Percentiles rank a stretch among this genome's conserved stretches.
Conservation (phyloP, 2,797 vertebrate genomes). For the Chaetodon trifasciatus region DNA sequence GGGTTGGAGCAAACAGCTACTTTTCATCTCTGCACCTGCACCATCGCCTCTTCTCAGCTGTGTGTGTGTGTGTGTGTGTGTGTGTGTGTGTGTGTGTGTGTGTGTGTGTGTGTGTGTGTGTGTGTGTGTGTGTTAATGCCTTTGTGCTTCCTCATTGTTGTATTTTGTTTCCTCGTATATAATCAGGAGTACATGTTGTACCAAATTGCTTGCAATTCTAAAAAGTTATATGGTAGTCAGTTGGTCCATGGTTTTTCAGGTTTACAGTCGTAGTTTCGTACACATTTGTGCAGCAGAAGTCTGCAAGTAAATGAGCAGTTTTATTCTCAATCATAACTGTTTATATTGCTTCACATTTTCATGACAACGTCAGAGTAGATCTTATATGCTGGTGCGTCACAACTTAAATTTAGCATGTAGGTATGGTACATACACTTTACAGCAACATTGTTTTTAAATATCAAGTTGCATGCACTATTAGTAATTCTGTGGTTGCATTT, state of each 20-base stretch:
- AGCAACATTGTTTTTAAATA: not conserved
- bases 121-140: not conserved
- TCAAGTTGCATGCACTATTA: not conserved
- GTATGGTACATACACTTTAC: not conserved
- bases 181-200: conserved; percentile 6
- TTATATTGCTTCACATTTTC: not conserved
- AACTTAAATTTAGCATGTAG: not conserved
- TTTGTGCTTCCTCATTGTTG: conserved; percentile 12
- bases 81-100: not conserved
- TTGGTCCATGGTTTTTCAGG: not conserved
- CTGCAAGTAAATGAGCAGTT: conserved; percentile 9
- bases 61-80: conserved; percentile 7
- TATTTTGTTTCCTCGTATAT: not conserved
- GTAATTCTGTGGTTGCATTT: not conserved
- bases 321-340: not conserved
- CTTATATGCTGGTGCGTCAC: not conserved
- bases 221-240: not conserved
- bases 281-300: not conserved
- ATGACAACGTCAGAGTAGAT: not conserved
- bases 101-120: conserved; percentile 8
- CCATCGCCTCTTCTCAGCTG: conserved; percentile 14
- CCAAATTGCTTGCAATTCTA: conserved; percentile 10
- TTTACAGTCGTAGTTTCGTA: not conserved
- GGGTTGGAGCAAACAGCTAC: conserved; percentile 51
- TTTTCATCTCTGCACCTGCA: conserved; percentile 61